Evolutionary conservation across 64 coral and sea anemone genomes (phyloP).

Genomic region (Montipora capricornis): DNA sequence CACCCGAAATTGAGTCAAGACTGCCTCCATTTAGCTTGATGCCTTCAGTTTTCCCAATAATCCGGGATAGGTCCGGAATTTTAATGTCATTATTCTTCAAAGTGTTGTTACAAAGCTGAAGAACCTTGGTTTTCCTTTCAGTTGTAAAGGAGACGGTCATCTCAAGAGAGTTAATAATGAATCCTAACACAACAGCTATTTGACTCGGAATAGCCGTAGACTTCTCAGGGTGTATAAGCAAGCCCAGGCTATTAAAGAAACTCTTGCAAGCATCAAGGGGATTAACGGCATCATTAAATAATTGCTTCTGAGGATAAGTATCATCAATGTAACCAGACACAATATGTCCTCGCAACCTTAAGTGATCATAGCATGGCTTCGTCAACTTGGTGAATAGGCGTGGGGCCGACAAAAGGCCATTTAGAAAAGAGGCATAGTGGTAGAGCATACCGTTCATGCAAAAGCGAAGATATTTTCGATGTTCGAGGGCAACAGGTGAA

Average conservation of each 20-base stretch:
- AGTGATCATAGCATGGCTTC: conserved; percentile 58
- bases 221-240: conserved; percentile 57
- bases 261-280: conserved; percentile 40
- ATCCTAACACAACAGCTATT: conserved; percentile 60
- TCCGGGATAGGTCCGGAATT: conserved; percentile 24
- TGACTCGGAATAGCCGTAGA: conserved; percentile 62
- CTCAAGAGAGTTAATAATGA: conserved; percentile 48
- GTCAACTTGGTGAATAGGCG: not conserved
- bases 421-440: conserved; percentile 22
- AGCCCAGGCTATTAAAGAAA: conserved; percentile 44
- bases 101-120: not conserved
- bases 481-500: conserved; percentile 4
- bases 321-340: conserved; percentile 77
- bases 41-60: conserved; percentile 45
- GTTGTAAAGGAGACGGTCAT: conserved; percentile 60
- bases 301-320: conserved; percentile 47
- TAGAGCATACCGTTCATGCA: not conserved
- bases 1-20: not conserved
- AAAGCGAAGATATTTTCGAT: conserved; percentile 29
- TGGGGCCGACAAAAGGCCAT: not conserved
- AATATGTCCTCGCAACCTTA: conserved; percentile 59
- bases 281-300: conserved; percentile 20
- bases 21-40: conserved; percentile 26
- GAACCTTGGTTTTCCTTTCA: not conserved
- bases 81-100: not conserved